A percentile compares a stretch with the other conserved stretches of the same genome.
These are phyloP conservation scores for Gnathochromis pfefferi DNA, from an alignment of 2,113 vertebrate species.

Conservation along the genomic window DNA sequence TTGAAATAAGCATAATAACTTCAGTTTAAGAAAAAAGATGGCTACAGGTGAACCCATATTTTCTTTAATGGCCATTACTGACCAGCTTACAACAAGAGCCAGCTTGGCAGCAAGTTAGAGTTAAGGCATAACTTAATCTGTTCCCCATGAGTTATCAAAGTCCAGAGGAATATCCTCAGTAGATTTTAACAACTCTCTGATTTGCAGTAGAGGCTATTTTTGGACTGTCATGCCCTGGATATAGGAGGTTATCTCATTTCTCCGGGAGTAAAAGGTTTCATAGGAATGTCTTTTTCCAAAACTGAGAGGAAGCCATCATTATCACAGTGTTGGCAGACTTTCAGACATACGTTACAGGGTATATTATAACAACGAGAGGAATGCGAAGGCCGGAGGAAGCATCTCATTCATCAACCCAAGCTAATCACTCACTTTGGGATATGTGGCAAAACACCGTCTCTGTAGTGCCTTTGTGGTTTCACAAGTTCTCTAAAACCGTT, in stretches of 20 bases:
- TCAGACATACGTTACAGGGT: background rate
- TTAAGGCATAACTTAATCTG: background rate
- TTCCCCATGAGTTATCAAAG: background rate
- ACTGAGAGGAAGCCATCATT: conserved; percentile 9
- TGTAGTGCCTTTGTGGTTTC: conserved; percentile 1
- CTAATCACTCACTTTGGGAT: background rate
- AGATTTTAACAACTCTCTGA: background rate
- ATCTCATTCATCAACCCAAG: background rate
- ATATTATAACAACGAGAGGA: conserved; percentile 10
- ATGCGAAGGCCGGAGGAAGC: background rate
- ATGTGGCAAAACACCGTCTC: background rate
- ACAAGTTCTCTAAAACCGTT: background rate
- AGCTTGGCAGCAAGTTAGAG: background rate
- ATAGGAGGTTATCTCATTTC: background rate
- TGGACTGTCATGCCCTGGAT: background rate
- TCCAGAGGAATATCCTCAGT: background rate
- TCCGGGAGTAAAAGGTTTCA: background rate
- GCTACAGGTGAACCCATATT: background rate
- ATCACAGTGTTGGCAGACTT: background rate
- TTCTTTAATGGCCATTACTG: background rate
- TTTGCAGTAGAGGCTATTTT: background rate
- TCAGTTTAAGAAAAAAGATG: background rate
- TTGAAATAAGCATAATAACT: background rate
- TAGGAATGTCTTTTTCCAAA: conserved; percentile 15
- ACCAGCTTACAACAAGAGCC: background rate